phyloP scores from a whole-genome alignment of 2,797 vertebrate genomes.

The Schizothorax lantsangensis region DNA sequence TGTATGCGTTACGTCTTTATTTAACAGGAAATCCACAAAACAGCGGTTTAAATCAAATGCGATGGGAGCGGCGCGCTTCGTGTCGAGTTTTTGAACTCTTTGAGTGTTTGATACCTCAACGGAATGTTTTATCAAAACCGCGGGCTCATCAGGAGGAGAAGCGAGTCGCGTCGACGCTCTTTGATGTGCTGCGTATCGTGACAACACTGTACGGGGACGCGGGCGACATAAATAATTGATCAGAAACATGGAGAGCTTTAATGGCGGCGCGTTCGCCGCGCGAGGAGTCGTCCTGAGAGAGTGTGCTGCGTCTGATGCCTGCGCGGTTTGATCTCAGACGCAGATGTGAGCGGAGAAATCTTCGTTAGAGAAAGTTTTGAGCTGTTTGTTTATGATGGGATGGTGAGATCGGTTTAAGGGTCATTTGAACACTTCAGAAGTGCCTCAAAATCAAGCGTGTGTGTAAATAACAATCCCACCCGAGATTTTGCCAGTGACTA shows the following conservation, averaged over 20 bases:
- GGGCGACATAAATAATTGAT: conserved; percentile 26
- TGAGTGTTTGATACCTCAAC: conserved; percentile 15
- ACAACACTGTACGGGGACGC: not conserved
- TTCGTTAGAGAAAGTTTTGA: not conserved
- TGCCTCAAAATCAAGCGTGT: not conserved
- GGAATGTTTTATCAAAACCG: conserved; percentile 27
- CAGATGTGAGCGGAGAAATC: not conserved
- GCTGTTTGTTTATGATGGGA: not conserved
- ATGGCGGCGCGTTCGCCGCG: not conserved
- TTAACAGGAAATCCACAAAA: not conserved
- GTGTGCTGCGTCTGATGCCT: not conserved
- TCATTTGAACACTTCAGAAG: not conserved
- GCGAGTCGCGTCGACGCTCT: not conserved
- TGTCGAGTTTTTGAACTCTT: conserved; percentile 13
- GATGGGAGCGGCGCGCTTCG: not conserved
- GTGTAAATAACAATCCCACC: not conserved
- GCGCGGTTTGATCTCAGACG: not conserved
- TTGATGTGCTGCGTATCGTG: not conserved
- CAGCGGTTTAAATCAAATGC: not conserved
- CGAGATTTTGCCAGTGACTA: not conserved
- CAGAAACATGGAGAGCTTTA: conserved; percentile 19
- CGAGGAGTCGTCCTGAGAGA: not conserved
- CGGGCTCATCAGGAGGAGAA: conserved; percentile 19
- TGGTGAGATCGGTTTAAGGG: not conserved
- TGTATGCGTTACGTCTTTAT: not conserved